Conservation (phyloP, 2,888 invertebrate species). For the Halocaridina rubra region DNA sequence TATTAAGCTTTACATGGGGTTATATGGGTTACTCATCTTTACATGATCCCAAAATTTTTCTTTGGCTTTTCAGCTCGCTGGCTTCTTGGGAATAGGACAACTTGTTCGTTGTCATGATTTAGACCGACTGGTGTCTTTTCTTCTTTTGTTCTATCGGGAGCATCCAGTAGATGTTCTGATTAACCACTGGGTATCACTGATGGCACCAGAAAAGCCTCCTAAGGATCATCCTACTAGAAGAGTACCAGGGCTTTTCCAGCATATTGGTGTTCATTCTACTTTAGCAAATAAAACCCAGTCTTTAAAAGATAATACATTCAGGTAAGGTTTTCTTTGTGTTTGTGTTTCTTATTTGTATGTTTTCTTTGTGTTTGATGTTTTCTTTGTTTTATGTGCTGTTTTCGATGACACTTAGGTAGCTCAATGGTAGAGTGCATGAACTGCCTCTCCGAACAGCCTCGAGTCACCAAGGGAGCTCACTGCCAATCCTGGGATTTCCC, state of each 20-base stretch:
- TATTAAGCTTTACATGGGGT: too few species aligned
- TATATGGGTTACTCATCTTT: too few species aligned
- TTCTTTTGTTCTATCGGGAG: conserved; percentile 66
- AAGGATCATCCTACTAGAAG: conserved; percentile 64
- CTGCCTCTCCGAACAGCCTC: too few species aligned
- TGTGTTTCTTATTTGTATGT: neutral
- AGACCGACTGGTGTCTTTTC: conserved; percentile 65
- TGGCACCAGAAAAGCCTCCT: conserved; percentile 64
- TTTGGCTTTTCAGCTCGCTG: conserved; percentile 55
- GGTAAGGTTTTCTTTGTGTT: conserved; percentile 16
- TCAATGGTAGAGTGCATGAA: too few species aligned
- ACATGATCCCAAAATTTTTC: too few species aligned
- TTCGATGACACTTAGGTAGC: too few species aligned
- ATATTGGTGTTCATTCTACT: conserved; percentile 67
- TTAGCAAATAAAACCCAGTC: conserved; percentile 67
- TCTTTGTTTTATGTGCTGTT: neutral
- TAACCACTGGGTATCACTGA: conserved; percentile 66
- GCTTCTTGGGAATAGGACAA: conserved; percentile 68
- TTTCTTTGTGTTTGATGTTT: neutral
- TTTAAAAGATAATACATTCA: conserved; percentile 67
- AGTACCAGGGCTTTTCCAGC: conserved; percentile 67
- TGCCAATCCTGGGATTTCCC: too few species aligned
- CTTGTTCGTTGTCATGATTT: conserved; percentile 66
- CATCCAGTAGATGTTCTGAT: conserved; percentile 67
- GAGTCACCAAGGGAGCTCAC: too few species aligned